Evolutionary conservation across 2,888 invertebrate genomes (phyloP), one percentile per base, ranked within the genome.

Genomic region (Scaeva pyrastri): DNA sequence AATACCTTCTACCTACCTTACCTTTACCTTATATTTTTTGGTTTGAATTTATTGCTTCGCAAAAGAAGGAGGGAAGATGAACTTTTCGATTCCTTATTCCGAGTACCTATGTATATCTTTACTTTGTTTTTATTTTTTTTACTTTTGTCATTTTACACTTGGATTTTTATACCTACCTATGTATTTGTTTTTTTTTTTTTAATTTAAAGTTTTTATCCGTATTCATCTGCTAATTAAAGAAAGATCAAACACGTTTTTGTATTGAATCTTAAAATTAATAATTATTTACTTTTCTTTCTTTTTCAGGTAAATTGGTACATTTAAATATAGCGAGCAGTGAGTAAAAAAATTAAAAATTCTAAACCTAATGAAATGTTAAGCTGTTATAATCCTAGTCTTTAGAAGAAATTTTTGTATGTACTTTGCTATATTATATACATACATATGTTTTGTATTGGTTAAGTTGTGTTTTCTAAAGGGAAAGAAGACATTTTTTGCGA

Each of bases 101-200:
- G 56, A 84, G 73, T 78, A n/a, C n/a, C n/a, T n/a, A n/a, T n/a
- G n/a, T n/a, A 52, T 78, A 48, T 77, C 77, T 72, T 66, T 66
- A 52, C 39, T 45, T 21, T 71, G 10, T 45, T 60, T 19, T n/a
- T 39, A 55, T 36, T 80, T 56, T 74, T 58, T 75, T 75, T 62
- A 12, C 71, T 45, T 19, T 52, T 75, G n/a, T 66, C 72, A 41
- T 56, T 39, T 31, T 48, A 45, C 74, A 79, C 64, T 70, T 62
- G 39, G 6, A 23, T 8, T 41, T 62, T 23, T 72, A 56, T 4
- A 45, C 11, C n/a, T n/a, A n/a, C n/a, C n/a, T n/a, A n/a, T n/a
- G n/a, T n/a, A n/a, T n/a, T n/a, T n/a, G n/a, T n/a, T n/a, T 52
- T 16, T 36, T 56, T n/a, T 48, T 64, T 31, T 60, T 62, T 55